Evolutionary conservation across 1,140 invertebrate genomes (phyloP), one percentile per base, ranked within the genome.

Genomic region (Anoplolepis gracilipes): DNA sequence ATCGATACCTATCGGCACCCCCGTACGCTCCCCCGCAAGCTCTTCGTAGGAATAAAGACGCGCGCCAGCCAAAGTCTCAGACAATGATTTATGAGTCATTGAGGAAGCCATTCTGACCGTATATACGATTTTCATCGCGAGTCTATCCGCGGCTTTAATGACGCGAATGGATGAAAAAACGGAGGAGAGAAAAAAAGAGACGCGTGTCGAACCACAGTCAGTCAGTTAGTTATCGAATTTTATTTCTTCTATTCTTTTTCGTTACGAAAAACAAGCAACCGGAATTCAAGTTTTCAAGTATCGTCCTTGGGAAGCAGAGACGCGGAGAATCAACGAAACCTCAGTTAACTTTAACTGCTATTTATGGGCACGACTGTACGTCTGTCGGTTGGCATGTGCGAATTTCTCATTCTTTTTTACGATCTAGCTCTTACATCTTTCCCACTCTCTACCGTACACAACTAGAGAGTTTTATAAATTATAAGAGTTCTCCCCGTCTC

Each of bases 1-100:
- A 92, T 93, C 91, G 91, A 92, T 93, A 93, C 87, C 86, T 73
- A 89, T 90, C 70, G 75, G 46, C 65, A 70, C 30, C 55, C 53
- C 46, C 61, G 30, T 57, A 33, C 39, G 19, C 28, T 39, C 5
- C 22, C 22, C 46, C 30, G 10, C 73, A 16, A 57, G 25, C 65
- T 70, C 59, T 72, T 81, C 65, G 65, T 81, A 65, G 22, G 49
- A 53, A 72, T 81, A 72, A 72, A 53, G 65, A 81, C 30, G 78
- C 78, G 11, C 19, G 16, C 36, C 22, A 16, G 28, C 33, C 67
- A 8, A 82, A 73, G 53, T 61, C 33, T 57, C 25, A 13, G 25
- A 46, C 78, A 46, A 82, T 82, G 78, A 82, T 82, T 82, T 73
- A 82, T 73, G 78, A 82, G 46, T 82, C 67, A 82, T 82, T 57